These are phyloP conservation scores for Phaethornis superciliosus DNA, from an alignment of 2,113 vertebrate genomes.

Conservation along the genomic window DNA sequence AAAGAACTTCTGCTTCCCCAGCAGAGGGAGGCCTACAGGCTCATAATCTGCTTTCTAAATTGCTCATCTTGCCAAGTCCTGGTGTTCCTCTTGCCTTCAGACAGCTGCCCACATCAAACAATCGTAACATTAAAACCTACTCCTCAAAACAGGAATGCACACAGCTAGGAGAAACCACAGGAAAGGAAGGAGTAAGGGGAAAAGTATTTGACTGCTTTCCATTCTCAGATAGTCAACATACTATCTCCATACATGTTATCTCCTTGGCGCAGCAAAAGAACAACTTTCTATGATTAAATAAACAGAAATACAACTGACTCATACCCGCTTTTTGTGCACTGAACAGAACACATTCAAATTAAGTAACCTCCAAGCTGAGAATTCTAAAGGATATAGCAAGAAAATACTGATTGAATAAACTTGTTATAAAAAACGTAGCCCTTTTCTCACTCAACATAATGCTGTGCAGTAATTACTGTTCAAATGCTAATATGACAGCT, in stretches of 20 bases:
- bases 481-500: background rate
- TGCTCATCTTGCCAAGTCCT: background rate
- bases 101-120: conserved; percentile 35
- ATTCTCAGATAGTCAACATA: conserved; percentile 12
- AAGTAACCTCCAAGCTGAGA: conserved; percentile 6
- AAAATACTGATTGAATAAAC: background rate
- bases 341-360: background rate
- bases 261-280: conserved; percentile 3
- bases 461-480: conserved; percentile 6
- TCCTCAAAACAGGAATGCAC: conserved; percentile 12
- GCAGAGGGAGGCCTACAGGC: background rate
- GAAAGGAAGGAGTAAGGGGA: conserved; percentile 12
- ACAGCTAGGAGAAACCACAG: conserved; percentile 19
- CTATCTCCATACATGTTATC: conserved; percentile 33
- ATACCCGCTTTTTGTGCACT: background rate
- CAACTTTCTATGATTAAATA: conserved; percentile 40
- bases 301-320: conserved; percentile 46
- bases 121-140: conserved; percentile 14
- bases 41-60: background rate
- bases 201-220: conserved; percentile 28
- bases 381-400: background rate
- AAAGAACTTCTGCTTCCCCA: background rate
- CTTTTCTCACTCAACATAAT: background rate
- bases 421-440: background rate
- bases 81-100: background rate